A percentile compares a stretch with the other conserved stretches of the same genome.
Conservation (phyloP, 1,140 invertebrate species). For the Latrodectus geometricus region DNA sequence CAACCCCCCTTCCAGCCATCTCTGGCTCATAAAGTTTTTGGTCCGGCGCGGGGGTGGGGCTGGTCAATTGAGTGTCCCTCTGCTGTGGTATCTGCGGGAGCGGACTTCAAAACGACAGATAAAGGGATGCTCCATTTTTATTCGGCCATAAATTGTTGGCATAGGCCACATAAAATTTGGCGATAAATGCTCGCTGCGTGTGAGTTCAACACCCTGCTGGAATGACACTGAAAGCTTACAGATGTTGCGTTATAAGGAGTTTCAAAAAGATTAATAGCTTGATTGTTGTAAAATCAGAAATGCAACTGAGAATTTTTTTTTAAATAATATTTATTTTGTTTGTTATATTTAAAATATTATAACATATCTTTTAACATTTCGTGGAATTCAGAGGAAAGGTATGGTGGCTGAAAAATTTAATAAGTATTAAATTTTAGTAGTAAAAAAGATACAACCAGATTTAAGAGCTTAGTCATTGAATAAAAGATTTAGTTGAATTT, state of each 20-base stretch:
- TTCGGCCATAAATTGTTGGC: conserved; percentile 44
- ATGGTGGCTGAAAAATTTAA: no score
- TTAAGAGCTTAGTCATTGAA: no score
- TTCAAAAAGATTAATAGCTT: not conserved
- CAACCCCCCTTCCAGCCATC: not conserved
- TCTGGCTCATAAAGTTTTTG: conserved; percentile 46
- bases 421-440: no score
- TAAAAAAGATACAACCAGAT: no score
- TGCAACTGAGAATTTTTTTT: not conserved
- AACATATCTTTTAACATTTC: no score
- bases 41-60: conserved; percentile 8
- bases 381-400: no score
- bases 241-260: not conserved
- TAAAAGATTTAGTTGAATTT: no score
- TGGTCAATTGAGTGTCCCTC: conserved; percentile 57
- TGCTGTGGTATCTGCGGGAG: conserved; percentile 33
- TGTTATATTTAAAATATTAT: no score
- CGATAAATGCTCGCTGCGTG: conserved; percentile 26
- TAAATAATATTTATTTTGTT: not conserved
- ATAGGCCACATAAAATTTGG: conserved; percentile 51
- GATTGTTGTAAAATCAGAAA: not conserved
- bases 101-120: conserved; percentile 55
- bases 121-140: conserved; percentile 52
- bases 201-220: not conserved
- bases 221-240: conserved; percentile 13